Evolutionary conservation across 2,797 vertebrate species (phyloP).

Genomic region (Karalla daura): DNA sequence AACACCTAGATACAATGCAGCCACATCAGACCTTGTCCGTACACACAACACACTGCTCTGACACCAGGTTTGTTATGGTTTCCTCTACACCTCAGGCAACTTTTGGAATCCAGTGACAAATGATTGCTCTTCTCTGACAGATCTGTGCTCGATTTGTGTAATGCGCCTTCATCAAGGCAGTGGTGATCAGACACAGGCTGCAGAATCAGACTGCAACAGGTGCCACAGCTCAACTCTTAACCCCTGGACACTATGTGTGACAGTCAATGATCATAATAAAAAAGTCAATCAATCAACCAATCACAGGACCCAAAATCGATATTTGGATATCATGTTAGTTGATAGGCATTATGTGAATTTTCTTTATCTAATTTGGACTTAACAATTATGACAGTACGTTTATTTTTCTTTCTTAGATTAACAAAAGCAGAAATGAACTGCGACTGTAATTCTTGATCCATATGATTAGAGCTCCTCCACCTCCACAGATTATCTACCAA

Average conservation of each 20-base stretch:
- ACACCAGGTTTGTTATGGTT: background rate
- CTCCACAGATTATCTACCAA: background rate
- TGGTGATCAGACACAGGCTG: background rate
- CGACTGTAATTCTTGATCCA: background rate
- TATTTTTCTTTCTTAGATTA: too few species aligned
- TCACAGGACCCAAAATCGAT: conserved; percentile 15
- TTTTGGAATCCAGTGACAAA: background rate
- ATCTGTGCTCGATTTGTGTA: background rate
- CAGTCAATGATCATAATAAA: too few species aligned
- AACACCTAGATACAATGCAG: background rate
- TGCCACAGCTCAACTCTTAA: background rate
- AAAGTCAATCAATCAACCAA: background rate
- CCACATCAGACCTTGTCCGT: background rate
- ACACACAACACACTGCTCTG: background rate
- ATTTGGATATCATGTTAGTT: too few species aligned
- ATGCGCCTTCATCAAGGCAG: too few species aligned
- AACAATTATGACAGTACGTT: too few species aligned
- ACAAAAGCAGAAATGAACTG: background rate
- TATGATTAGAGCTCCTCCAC: background rate
- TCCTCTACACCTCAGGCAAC: background rate
- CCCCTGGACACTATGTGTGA: too few species aligned
- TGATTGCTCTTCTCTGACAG: background rate
- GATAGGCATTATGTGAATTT: background rate
- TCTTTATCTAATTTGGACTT: too few species aligned
- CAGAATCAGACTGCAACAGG: conserved; percentile 31